Base-by-base conservation (phyloP, 2,888 invertebrate genomes). In the Eupithecia insigniata region DNA sequence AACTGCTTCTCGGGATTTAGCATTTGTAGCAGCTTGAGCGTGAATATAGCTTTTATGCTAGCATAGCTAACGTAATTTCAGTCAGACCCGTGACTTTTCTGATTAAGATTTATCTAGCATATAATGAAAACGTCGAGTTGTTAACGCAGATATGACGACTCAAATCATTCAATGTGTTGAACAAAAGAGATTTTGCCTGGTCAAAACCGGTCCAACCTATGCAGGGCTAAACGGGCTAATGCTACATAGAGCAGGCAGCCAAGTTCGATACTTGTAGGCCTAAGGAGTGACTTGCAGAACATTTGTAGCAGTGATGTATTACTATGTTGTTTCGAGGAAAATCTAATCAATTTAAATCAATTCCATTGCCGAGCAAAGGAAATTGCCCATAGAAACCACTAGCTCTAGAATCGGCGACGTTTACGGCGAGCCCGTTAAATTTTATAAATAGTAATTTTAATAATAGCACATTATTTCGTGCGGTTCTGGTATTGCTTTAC, bases 401-500 rank as follows among this genome's bases (percentile, higher is more conserved):
- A 10, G 12, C 26, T 55, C 22, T 22, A n/a, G 10, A 46, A 22
- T 55, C 12, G 55, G 12, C 55, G 12, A 26, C 26, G 5, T 26
- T 12, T 55, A 2, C 26, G 12, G 12, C 55, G 55, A 26, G 55
- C 12, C 22, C 55, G 14, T 55, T 55, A n/a, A n/a, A n/a, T n/a
- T n/a, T n/a, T n/a, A n/a, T 55, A 22, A 34, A 36, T 64, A 28
- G 16, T 67, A 30, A 43, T 34, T 39, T 58, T 64, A 73, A 67
- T 64, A 16, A 67, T 26, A 51, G 62, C 36, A 58, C 26, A 51
- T 66, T 67, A 65, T 76, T 74, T 68, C 73, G 71, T 78, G 79
- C 68, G 69, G 61, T 60, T 67, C 64, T 66, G 76, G 67, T 55
- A 71, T 77, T 78, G 72, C 68, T 76, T 74, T 70, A 67, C 72